Evolutionary conservation across 35 echinoderm and acorn worm species (phyloP).

Genomic region (Acanthaster planci): DNA sequence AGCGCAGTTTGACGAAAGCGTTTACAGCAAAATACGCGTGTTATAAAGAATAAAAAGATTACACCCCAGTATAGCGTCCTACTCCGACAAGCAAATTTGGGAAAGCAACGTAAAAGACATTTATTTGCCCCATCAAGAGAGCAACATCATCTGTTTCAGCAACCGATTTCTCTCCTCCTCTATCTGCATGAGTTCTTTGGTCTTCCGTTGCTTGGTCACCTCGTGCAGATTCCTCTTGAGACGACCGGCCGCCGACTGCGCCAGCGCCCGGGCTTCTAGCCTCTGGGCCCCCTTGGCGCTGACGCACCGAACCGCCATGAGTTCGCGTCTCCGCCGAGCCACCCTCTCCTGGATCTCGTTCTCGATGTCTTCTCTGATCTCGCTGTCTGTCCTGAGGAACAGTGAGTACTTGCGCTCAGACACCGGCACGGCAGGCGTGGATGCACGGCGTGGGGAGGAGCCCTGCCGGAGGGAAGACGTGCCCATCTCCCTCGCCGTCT

Average conservation of each 20-base stretch:
- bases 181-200: background rate
- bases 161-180: background rate
- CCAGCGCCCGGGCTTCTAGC: constrained; percentile 11
- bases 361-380: constrained; percentile 12
- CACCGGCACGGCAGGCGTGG: background rate
- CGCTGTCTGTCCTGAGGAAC: constrained; percentile 6
- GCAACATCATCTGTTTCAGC: too few relatives aligned
- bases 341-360: background rate
- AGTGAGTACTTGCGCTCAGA: background rate
- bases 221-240: constrained; percentile 3
- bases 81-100: too few relatives aligned
- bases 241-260: constrained; percentile 4
- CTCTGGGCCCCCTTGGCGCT: constrained; percentile 14
- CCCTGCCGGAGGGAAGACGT: too few relatives aligned
- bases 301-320: background rate
- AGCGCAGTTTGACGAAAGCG: too few relatives aligned
- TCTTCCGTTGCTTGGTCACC: constrained; percentile 7
- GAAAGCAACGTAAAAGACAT: too few relatives aligned
- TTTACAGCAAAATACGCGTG: too few relatives aligned
- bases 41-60: too few relatives aligned
- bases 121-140: too few relatives aligned
- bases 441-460: too few relatives aligned
- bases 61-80: too few relatives aligned
- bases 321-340: background rate
- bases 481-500: too few relatives aligned